Evolutionary conservation across 2,113 vertebrate species (phyloP).

Genomic region (Laticauda colubrina): DNA sequence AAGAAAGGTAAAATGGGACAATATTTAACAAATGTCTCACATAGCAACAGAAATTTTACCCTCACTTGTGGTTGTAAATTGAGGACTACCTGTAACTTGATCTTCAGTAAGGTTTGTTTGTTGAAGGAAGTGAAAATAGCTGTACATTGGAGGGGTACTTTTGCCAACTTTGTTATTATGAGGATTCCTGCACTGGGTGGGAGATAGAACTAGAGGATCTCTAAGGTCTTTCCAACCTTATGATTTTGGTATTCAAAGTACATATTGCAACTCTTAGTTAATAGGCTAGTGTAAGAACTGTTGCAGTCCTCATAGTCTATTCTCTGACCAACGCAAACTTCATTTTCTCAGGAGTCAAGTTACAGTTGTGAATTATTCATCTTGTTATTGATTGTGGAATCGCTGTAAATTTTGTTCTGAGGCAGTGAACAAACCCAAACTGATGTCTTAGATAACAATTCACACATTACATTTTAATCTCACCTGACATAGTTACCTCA

Average conservation of each 20-base stretch:
- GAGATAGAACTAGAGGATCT: background rate
- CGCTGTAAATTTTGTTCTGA: conserved; percentile 23
- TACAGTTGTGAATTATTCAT: background rate
- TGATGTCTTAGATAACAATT: conserved; percentile 22
- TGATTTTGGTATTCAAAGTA: background rate
- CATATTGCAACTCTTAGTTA: background rate
- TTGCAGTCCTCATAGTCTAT: background rate
- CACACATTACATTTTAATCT: conserved; percentile 36
- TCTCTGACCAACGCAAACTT: background rate
- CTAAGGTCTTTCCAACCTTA: background rate
- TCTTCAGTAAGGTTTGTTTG: background rate
- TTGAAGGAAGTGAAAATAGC: background rate
- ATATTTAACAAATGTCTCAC: no score
- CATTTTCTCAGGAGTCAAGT: background rate
- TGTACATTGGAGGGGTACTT: background rate
- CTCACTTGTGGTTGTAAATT: background rate
- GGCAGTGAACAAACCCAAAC: conserved; percentile 25
- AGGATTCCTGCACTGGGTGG: background rate
- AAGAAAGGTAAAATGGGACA: no score
- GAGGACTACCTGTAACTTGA: background rate
- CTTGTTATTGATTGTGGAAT: background rate
- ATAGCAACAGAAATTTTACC: background rate
- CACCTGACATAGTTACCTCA: conserved; percentile 50
- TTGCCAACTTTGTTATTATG: background rate
- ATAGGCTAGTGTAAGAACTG: background rate